Conservation (phyloP, 2,888 invertebrate genomes). For the Hydrotaea cyrtoneurina region DNA sequence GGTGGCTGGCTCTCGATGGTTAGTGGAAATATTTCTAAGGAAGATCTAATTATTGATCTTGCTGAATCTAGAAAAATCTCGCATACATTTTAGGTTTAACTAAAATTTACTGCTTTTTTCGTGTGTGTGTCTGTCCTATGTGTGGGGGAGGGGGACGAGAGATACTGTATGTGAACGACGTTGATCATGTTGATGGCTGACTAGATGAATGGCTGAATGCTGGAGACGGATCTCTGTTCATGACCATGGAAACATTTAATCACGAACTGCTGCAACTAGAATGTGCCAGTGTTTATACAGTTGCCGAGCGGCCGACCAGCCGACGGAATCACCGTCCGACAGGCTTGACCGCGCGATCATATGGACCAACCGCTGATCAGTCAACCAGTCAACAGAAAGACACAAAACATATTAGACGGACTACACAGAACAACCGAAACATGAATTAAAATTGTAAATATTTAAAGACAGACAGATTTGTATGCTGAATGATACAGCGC, state of each 20-base stretch:
- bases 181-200: not conserved
- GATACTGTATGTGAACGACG: not conserved
- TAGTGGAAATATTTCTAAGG: constrained; percentile 12
- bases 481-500: not conserved
- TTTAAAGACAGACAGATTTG: not conserved
- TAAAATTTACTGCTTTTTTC: constrained; percentile 23
- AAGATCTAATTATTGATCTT: constrained; percentile 48
- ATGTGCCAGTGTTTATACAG: not conserved
- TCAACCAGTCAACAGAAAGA: not conserved
- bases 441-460: not conserved
- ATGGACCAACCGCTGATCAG: not conserved
- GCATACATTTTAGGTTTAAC: constrained; percentile 19
- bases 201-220: too few species aligned
- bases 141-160: not conserved
- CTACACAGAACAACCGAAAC: not conserved
- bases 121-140: not conserved
- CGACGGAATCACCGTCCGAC: not conserved
- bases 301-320: not conserved
- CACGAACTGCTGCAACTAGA: constrained; percentile 8
- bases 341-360: not conserved
- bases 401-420: not conserved
- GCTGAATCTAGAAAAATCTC: constrained; percentile 45
- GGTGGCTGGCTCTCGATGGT: too few species aligned
- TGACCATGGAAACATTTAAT: constrained; percentile 25
- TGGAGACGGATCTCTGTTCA: not conserved